Base-by-base conservation (phyloP, 2,888 invertebrate genomes). In the Troides oblongomaculatus region DNA sequence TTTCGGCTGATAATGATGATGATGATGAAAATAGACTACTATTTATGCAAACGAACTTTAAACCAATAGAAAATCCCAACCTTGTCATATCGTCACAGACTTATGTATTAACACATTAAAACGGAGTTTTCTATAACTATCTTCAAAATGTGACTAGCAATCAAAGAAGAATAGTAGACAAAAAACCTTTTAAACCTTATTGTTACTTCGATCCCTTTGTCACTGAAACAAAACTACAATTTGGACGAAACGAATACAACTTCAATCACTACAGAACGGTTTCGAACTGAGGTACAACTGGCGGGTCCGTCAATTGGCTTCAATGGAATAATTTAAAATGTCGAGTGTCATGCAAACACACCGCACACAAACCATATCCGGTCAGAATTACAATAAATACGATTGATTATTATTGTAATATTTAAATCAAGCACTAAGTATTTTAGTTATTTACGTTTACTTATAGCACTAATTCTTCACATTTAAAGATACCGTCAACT, bases 281-380 rank as follows among this genome's bases (percentile, higher is more conserved):
- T 7, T 73, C 73, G 75, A 74, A 75, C 75, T 69, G 73, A 66
- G 85, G 84, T 84, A 79, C 66, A 68, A 73, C 76, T 75, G 74
- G 69, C 25, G 62, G 18, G 21, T 46, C 61, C 57, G 46, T 71
- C 86, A 90, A 91, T 91, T 91, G 92, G 82, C 82, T 89, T 86
- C 86, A 90, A 90, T 91, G 76, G 86, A 88, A 88, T 90, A 85
- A 86, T 87, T 84, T 82, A 85, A 80, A 77, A 73, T 61, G 56
- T 64, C 61, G 64, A 63, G 21, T 64, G 72, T 72, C 72, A 71
- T 56, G 66, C 56, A 66, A 50, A 64, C n/a, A 50, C 53, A 65
- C 21, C 18, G 23, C 56, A 58, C 23, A 66, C 57, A 30, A 25
- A 65, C 60, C n/a, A 69, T 63, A 50, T 66, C 62, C 71, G 71